Evolutionary conservation across 1,140 invertebrate genomes (phyloP), one percentile per base, ranked within the genome.

Genomic region (fruit fly (Drosophila melanogaster)): DNA sequence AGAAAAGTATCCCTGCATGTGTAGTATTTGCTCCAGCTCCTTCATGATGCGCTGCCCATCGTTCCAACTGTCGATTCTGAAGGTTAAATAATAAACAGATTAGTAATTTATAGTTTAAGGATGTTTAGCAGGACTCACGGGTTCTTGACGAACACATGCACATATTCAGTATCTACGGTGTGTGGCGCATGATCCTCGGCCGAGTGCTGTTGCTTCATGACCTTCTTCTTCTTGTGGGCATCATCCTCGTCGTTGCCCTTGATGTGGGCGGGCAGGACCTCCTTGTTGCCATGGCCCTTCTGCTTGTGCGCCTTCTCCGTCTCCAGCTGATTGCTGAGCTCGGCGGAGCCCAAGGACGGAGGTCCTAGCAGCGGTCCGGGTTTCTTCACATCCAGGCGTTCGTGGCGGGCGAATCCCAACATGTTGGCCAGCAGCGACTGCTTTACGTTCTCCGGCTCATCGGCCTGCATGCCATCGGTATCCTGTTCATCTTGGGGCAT

Each of bases 351-450:
- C 94, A 94, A 90, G 94, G 95, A 51, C 10, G 90, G 91, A 1
- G 94, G 94, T 54, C 94, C 94, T 92, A 96, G 95, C 46, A 94
- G 94, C 22, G 97, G 97, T 35, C 97, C 97, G 3, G 97, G 97
- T 93, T 98, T 98, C 93, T 98, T 98, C n/a, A 98, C 97, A 93
- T 98, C 97, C 40, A 98, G 93, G 79, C 97, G 94, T 93, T 98
- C 97, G 62, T 95, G 94, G 78, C 97, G 94, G 74, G 96, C 95
- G 92, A 98, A 98, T 33, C 96, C 96, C 93, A 94, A 93, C 81
- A 92, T 92, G 26, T 87, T 91, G 41, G 84, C 90, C 41, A 92
- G 41, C 1, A 92, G 67, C 17, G 84, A 38, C 17, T 89, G 79
- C 40, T 89, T 89, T 1, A 83, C 24, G 90, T 93, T 93, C 19